Base-by-base conservation (phyloP, 1,140 invertebrate species). In the Drosophila nigromelanica region DNA sequence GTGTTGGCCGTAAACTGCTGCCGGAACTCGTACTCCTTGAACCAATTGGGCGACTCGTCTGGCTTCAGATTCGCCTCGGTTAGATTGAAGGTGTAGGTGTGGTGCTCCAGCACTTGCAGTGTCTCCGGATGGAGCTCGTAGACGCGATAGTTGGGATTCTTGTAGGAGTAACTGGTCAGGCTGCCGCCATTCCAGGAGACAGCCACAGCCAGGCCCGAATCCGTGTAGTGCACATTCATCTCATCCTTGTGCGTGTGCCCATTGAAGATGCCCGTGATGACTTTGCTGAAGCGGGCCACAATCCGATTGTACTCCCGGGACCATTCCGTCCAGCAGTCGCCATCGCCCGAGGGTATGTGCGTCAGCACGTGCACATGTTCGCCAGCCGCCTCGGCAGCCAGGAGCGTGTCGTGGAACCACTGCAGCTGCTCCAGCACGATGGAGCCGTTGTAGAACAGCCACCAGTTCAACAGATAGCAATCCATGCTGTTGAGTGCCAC, bases 91-190 rank as follows among this genome's bases (percentile, higher is more conserved):
- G 95, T 95, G 92, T 95, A 98, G 12, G 95, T 96, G 5, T 95
- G 93, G 45, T 94, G 94, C 86, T 97, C 95, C 30, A 94, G 72
- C 1, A 97, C 93, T 76, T 92, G 92, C 95, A 95, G 87, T n/a
- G 92, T 94, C 6, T 80, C 90, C 0, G 92, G 90, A 79, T 97
- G 94, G 1, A 97, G 91, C 0, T 93, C 92, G 73, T 96, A 97
- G 1, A 97, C 93, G 76, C 95, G 94, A 85, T 97, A 98, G 61
- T 96, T 97, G 12, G 97, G 95, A 93, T 98, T 98, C 58, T 95
- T 93, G 55, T 94, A 79, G 0, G 92, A 73, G 43, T 93, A 95
- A 1, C 94, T 78, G 0, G 96, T 97, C 4, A 95, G 89, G 80
- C 95, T 95, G 33, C 96, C 96, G 0, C 94, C 95, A 56, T 97